Base-by-base conservation (phyloP, 2,797 vertebrate genomes). In the Anabacerthia variegaticeps region DNA sequence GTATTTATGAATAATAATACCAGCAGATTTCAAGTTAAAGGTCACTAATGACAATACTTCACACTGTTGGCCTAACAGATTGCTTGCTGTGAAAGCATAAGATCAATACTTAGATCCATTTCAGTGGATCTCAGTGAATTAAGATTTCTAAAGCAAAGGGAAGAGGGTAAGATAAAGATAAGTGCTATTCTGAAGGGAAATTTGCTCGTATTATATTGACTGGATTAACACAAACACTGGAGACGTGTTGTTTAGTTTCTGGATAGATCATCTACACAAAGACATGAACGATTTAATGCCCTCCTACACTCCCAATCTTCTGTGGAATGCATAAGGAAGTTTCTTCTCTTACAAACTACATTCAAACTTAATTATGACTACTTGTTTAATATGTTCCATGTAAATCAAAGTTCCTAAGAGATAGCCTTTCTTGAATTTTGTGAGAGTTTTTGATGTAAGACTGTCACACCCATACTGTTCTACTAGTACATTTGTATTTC, bases 391-490 rank as follows among this genome's bases (percentile, higher is more conserved):
- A 19, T 7, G 0, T 66, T 81, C 14, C 12, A 14, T 39, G 7
- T 26, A 58, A 67, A 46, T 8, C 18, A 54, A 46, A 2, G 6
- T 44, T 49, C 6, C 28, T 17, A 30, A 66, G 12, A 66, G 7
- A 30, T 5, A 56, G 10, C 4, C 6, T 46, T 32, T 46, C 34
- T 58, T 74, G 27, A 63, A 36, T 72, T 75, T 75, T 32, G 7
- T 55, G 8, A 19, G 4, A 0, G 2, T 63, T 74, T 72, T 65
- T 39, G 13, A 2, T 2, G 0, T 18, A 55, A 55, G 23, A 59
- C 21, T 48, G 7, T 55, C 41, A 52, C 14, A 23, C 10, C 3
- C 8, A 8, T 48, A 62, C 4, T 74, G 3, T 66, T 87, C 10
- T 6, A 62, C 10, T 6, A 58, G 4, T 37, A 6, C 3, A 41